Percentiles rank a stretch among this genome's conserved stretches.
Conservation (phyloP, 2,113 vertebrate species). For the Heterotis niloticus region DNA sequence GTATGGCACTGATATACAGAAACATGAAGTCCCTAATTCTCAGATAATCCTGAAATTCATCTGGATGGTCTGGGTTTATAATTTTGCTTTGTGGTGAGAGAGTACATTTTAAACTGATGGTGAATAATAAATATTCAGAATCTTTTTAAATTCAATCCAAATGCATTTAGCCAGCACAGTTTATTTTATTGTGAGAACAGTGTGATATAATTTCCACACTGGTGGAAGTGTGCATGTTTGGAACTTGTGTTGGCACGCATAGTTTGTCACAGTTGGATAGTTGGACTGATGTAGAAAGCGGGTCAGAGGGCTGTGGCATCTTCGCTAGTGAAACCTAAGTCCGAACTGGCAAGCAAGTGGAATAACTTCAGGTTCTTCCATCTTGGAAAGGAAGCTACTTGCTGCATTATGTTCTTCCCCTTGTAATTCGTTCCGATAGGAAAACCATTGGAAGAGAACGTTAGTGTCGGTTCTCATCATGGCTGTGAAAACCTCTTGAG, state of each 20-base stretch:
- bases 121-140: too few relatives aligned
- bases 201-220: slow-evolving; percentile 6
- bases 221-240: not conserved
- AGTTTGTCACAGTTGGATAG: not conserved
- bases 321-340: slow-evolving; percentile 19
- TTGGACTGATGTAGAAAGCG: not conserved
- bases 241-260: not conserved
- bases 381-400: not conserved
- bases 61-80: too few relatives aligned
- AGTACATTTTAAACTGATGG: too few relatives aligned
- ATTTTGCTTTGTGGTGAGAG: too few relatives aligned
- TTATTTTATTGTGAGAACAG: not conserved
- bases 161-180: not conserved
- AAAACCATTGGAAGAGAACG: not conserved
- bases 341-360: not conserved
- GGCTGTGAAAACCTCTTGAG: not conserved
- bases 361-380: not conserved
- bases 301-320: not conserved
- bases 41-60: too few relatives aligned
- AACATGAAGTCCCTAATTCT: too few relatives aligned
- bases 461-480: not conserved
- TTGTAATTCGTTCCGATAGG: not conserved
- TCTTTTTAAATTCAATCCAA: too few relatives aligned
- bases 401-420: too few relatives aligned
- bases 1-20: too few relatives aligned